Evolutionary conservation across 2,888 invertebrate species (phyloP), one percentile per base, ranked within the genome.

Genomic region (Ennomos quercinarius): DNA sequence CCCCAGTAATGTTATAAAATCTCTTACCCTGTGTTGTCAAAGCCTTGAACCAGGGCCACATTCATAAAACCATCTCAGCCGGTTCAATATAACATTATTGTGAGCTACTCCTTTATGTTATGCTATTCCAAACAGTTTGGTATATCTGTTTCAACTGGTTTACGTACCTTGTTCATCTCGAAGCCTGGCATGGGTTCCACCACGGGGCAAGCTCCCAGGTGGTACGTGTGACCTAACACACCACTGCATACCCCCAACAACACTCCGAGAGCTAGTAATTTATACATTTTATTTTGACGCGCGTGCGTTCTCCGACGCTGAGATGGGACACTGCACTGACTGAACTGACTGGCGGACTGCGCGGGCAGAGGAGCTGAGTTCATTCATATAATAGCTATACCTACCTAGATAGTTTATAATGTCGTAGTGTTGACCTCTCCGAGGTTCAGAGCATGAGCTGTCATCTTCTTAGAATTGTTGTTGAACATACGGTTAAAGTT

Each of bases 151-250:
- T n/a, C n/a, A n/a, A n/a, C n/a, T 12, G 35, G 13, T 8, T 10
- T 1, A 61, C 89, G 90, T 90, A 96, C 97, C 93, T 91, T 94
- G 65, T 93, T 94, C 95, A 97, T 96, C 60, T 95, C 93, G 78
- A 97, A 97, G 54, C 94, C 94, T 0, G 93, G 85, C 93, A 95
- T 93, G 0, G 96, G 96, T 68, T 96, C 95, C 1, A 96, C 95
- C 9, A 93, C 78, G 0, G 97, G 96, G 74, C 97, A 97, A 10
- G 90, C 89, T 11, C 97, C 97, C 67, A 96, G 86, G 73, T 96
- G 96, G 80, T 96, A 96, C 0, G 95, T 93, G 77, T 96, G 96
- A 6, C 93, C 90, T 8, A 80, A 59, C 0, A 74, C 89, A 48
- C 84, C 80, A 11, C 84, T 87, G 59, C 83, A 78, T 37, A 86